phyloP scores from a whole-genome alignment of 2,888 invertebrate genomes.

The Phymatocera aterrima region DNA sequence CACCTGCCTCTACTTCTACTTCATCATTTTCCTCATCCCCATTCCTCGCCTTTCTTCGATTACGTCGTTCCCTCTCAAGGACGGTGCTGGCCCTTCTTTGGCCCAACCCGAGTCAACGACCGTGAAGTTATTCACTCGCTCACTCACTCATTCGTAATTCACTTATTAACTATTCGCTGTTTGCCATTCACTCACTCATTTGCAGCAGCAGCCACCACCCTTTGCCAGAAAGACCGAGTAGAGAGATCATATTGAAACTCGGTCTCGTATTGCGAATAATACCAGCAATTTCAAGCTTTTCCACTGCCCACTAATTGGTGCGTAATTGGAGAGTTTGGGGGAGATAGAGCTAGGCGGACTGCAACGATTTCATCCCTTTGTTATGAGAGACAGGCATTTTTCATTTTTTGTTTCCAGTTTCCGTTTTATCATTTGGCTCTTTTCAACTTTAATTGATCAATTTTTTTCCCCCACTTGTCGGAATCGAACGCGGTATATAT shows the following conservation, averaged over 20 bases:
- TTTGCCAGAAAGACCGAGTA: not conserved
- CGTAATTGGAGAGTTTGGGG: conserved; percentile 4
- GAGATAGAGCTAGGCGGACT: not conserved
- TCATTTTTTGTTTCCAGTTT: not conserved
- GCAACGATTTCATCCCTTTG: not conserved
- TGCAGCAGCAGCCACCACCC: not conserved
- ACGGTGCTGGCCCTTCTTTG: not conserved
- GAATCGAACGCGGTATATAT: too few species aligned
- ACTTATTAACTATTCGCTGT: not conserved
- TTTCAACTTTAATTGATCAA: not conserved
- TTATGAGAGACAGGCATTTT: not conserved
- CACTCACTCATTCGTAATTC: not conserved
- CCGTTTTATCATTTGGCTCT: not conserved
- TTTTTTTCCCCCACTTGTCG: not conserved
- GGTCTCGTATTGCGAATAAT: conserved; percentile 30
- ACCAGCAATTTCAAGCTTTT: conserved; percentile 25
- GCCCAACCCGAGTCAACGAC: conserved; percentile 12
- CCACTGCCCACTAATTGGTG: conserved; percentile 16
- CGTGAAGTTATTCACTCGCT: conserved; percentile 21
- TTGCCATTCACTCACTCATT: conserved; percentile 1
- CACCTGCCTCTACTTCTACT: not conserved
- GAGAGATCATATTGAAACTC: conserved; percentile 4
- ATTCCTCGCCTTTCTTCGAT: not conserved
- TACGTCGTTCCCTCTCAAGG: not conserved
- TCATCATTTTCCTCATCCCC: not conserved